Evolutionary conservation across 2,797 vertebrate species (phyloP).

Genomic region (Sternarchorhynchus goeldii): DNA sequence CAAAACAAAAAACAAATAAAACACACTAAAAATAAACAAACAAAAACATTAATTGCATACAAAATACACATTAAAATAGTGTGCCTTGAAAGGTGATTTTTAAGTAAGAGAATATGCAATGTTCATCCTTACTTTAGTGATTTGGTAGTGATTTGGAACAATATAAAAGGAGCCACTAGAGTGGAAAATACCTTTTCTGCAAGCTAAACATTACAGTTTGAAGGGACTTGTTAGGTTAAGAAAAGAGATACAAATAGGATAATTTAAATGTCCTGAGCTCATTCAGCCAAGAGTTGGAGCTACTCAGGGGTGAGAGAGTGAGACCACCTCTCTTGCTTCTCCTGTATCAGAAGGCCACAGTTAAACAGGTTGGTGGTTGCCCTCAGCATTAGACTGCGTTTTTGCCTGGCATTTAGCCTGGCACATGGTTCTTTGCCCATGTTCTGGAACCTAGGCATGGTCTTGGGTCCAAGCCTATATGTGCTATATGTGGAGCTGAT

Average conservation of each 20-base stretch:
- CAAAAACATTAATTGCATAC: not conserved
- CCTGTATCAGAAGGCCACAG: slow-evolving; percentile 13
- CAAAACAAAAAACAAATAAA: too few species aligned
- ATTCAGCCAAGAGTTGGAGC: not conserved
- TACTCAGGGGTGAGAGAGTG: not conserved
- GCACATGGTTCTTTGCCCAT: not conserved
- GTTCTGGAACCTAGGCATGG: not conserved
- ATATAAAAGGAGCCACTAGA: not conserved
- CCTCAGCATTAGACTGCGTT: not conserved
- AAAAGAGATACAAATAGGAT: slow-evolving; percentile 12
- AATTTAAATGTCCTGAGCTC: slow-evolving; percentile 16
- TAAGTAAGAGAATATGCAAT: not conserved
- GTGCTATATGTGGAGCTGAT: slow-evolving; percentile 1
- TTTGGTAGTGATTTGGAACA: too few species aligned
- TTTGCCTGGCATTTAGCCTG: not conserved
- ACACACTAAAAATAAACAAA: too few species aligned
- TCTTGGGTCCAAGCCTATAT: not conserved
- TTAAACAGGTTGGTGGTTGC: slow-evolving; percentile 21
- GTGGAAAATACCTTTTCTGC: not conserved
- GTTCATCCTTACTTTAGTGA: not conserved
- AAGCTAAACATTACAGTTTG: not conserved
- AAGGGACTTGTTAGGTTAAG: not conserved
- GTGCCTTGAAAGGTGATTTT: too few species aligned
- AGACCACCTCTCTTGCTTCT: not conserved
- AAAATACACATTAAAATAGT: not conserved